Percentiles rank a stretch among this genome's conserved stretches.
These are phyloP conservation scores for Eulithis prunata DNA, from an alignment of 2,888 invertebrate species.

Conservation along the genomic window DNA sequence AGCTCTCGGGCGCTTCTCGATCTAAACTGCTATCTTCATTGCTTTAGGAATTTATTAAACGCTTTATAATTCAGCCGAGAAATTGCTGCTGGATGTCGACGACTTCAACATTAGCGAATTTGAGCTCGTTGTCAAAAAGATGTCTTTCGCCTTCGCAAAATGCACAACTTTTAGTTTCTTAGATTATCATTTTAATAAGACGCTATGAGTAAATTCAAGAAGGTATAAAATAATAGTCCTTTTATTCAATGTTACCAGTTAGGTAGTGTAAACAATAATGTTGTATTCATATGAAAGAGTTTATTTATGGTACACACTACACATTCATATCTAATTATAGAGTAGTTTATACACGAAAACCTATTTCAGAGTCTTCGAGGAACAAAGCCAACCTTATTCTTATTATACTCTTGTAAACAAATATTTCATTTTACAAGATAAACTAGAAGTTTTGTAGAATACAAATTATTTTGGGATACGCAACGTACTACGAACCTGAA, in stretches of 20 bases:
- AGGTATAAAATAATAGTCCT: neutral
- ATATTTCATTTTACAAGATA: slow-evolving; percentile 13
- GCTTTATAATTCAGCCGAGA: slow-evolving; percentile 40
- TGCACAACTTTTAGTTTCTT: neutral
- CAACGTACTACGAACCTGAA: no score
- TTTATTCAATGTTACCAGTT: neutral
- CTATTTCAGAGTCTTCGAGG: neutral
- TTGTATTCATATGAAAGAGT: neutral
- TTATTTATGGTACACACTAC: no score
- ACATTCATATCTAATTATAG: neutral
- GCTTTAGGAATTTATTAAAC: slow-evolving; percentile 40
- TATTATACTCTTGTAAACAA: slow-evolving; percentile 11
- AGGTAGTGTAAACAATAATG: neutral
- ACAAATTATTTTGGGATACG: no score
- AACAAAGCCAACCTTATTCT: slow-evolving; percentile 1
- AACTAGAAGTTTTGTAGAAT: slow-evolving; percentile 1
- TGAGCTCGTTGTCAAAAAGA: slow-evolving; percentile 15
- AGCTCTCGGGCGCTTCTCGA: slow-evolving; percentile 30
- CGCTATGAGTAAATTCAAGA: neutral
- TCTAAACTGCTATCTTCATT: slow-evolving; percentile 40
- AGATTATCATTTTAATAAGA: slow-evolving; percentile 2
- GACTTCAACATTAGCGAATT: slow-evolving; percentile 21
- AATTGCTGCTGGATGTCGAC: slow-evolving; percentile 33
- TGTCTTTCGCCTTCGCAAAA: neutral
- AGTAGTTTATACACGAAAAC: neutral